These are phyloP conservation scores for Rhea americana DNA, from an alignment of 2,113 vertebrate genomes.

Conservation along the genomic window DNA sequence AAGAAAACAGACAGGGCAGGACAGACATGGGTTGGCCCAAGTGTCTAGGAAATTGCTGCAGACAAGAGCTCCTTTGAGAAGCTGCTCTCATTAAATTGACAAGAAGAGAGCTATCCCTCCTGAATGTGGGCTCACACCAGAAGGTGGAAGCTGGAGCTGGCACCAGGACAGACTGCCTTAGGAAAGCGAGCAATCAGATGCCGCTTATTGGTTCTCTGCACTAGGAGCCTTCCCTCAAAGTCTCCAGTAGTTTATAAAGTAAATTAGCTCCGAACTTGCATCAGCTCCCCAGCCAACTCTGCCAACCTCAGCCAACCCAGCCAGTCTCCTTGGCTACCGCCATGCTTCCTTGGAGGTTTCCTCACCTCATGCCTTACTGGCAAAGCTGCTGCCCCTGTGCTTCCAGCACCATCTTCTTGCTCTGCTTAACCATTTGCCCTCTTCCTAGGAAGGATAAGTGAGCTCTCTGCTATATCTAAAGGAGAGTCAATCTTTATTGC, in stretches of 20 bases:
- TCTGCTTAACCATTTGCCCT: background rate
- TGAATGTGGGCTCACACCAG: accelerated
- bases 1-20: background rate
- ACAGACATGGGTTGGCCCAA: background rate
- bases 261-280: background rate
- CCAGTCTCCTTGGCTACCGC: accelerated
- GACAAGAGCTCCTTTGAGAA: slow-evolving; percentile 47
- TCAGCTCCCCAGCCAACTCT: background rate
- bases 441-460: background rate
- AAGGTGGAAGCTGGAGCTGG: background rate
- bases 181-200: background rate
- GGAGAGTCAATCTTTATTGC: background rate
- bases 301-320: background rate
- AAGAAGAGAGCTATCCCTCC: background rate
- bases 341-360: background rate
- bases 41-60: background rate
- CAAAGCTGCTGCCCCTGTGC: background rate
- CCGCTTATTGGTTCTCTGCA: background rate
- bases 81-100: background rate
- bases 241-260: background rate
- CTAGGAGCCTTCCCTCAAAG: background rate
- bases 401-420: background rate
- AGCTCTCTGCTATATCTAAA: background rate
- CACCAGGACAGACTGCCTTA: background rate
- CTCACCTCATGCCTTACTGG: background rate